Conservation (phyloP, 2,797 vertebrate species). For the Lindbergichthys nudifrons region DNA sequence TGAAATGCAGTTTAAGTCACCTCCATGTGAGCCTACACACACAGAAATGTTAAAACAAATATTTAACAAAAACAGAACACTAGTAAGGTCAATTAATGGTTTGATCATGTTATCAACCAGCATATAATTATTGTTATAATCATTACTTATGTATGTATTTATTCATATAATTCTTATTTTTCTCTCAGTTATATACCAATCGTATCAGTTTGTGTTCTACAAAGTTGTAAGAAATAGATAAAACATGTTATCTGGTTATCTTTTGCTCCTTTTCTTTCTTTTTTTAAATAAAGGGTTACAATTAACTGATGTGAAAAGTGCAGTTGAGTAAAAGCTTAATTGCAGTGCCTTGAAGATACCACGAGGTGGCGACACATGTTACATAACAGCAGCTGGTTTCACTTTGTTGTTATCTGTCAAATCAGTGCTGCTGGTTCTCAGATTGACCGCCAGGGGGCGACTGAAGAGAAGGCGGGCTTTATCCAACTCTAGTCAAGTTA, state of each 20-base stretch:
- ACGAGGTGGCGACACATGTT: conserved; percentile 36
- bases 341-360: neutral
- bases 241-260: neutral
- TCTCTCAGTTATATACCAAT: too few species aligned
- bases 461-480: conserved; percentile 25
- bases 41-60: too few species aligned
- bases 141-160: too few species aligned
- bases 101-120: too few species aligned
- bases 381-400: conserved; percentile 31
- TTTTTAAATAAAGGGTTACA: neutral
- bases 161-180: too few species aligned
- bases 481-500: neutral
- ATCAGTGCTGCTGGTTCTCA: conserved; percentile 16
- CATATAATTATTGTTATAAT: too few species aligned
- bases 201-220: neutral
- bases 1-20: too few species aligned
- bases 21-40: too few species aligned
- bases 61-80: too few species aligned
- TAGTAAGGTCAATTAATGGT: too few species aligned
- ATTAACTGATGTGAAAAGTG: neutral
- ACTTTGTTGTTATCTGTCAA: conserved; percentile 13
- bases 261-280: too few species aligned
- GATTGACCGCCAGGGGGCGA: conserved; percentile 33
- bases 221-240: neutral
- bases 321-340: neutral